Evolutionary conservation across 2,888 invertebrate genomes (phyloP), one percentile per base, ranked within the genome.

Genomic region (Trilocha varians): DNA sequence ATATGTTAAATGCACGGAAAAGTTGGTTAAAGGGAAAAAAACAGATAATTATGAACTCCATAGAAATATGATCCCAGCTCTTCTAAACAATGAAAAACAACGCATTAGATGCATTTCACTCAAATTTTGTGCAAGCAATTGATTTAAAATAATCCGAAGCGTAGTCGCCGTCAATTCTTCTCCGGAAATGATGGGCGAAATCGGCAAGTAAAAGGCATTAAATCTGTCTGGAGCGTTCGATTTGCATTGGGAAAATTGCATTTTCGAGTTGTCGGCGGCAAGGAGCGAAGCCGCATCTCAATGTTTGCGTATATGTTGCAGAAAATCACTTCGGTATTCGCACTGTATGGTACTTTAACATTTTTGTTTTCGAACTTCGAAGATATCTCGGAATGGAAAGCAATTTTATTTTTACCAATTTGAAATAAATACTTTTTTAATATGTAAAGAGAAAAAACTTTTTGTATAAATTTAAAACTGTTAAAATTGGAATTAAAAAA

Each of bases 171-270:
- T 53, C 59, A 65, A 65, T 67, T 66, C 62, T 69, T 25, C 60
- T 52, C 53, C 65, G 70, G 73, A 78, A 78, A 76, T 77, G 70
- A 80, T 73, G 72, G 72, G 65, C 72, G 71, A 75, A 78, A 74
- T 69, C 72, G 65, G 57, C 72, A 73, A 77, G 74, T 73, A 73
- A 78, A 80, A 75, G 70, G 73, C 77, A 80, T 83, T 80, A 82
- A 80, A 79, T 79, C 77, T 74, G 74, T 79, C 78, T 78, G 70
- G 68, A 57, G 68, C 72, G 70, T 80, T 80, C 78, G 78, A 80
- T 82, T 80, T 80, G 77, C 80, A 80, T 79, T 77, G 71, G 60
- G 73, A 74, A 79, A 82, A 83, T 80, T 83, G 83, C 80, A 80
- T 82, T 80, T 78, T 74, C 70, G 55, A 76, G 66, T 71, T 65